These are phyloP conservation scores for Myotis myotis DNA, from an alignment of 2,797 vertebrate genomes.

Conservation along the genomic window DNA sequence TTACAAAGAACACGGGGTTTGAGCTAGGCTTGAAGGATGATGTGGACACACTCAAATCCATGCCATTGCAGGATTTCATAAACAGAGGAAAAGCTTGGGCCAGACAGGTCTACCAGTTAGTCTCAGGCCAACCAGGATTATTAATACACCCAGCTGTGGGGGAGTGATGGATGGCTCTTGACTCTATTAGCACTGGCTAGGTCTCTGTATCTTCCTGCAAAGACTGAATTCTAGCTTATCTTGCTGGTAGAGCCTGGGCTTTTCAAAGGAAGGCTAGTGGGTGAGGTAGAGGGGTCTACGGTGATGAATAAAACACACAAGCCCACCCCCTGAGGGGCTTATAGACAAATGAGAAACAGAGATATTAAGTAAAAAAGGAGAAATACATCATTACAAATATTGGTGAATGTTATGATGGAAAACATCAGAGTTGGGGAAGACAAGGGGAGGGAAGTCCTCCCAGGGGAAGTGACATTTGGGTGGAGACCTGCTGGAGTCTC, in stretches of 20 bases:
- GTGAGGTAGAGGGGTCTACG: not conserved
- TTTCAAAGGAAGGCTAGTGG: not conserved
- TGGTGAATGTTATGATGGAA: not conserved
- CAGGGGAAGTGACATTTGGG: not conserved
- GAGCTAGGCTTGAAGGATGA: not conserved
- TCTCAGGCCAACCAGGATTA: constrained; percentile 6
- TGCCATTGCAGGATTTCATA: not conserved
- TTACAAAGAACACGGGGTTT: not conserved
- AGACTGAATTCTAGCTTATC: not conserved
- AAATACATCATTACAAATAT: not conserved
- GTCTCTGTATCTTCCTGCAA: not conserved
- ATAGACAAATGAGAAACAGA: not conserved
- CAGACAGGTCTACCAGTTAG: not conserved
- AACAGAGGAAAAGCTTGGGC: not conserved
- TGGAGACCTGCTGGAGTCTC: not conserved
- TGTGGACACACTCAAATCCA: not conserved
- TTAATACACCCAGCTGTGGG: not conserved
- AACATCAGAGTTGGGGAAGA: not conserved
- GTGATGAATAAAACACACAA: not conserved
- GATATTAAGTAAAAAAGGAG: not conserved
- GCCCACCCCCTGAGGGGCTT: not conserved
- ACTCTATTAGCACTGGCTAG: constrained; percentile 25
- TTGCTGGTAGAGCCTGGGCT: not conserved
- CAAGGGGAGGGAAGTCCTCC: not conserved
- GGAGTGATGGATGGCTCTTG: constrained; percentile 24